A percentile compares a stretch with the other conserved stretches of the same genome.
These are phyloP conservation scores for Arremon brunneinucha DNA, from an alignment of 2,797 vertebrate species.

Conservation along the genomic window DNA sequence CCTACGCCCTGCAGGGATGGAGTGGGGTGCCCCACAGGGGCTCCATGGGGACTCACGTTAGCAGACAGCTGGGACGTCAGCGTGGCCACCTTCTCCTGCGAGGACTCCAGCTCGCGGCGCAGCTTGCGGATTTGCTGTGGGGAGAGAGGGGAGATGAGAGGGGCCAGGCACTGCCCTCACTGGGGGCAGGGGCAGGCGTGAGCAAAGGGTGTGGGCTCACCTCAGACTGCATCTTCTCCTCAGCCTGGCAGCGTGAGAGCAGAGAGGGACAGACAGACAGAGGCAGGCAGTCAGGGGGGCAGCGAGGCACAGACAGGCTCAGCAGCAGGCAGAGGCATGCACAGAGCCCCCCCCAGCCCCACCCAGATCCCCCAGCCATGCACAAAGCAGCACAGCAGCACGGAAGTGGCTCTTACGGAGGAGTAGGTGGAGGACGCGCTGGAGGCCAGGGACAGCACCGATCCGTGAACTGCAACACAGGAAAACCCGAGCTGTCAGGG, in stretches of 20 bases:
- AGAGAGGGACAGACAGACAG: conserved; percentile 72
- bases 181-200: fast-evolving
- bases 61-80: conserved; percentile 91
- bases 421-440: conserved; percentile 94
- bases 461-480: conserved; percentile 89
- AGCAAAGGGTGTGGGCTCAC: conserved; percentile 69
- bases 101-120: conserved; percentile 91
- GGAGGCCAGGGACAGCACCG: conserved; percentile 93
- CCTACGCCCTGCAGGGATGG: fast-evolving
- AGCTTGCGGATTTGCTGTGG: conserved; percentile 94
- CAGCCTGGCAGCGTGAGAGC: conserved; percentile 83
- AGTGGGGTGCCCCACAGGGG: fast-evolving
- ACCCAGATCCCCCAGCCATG: background rate
- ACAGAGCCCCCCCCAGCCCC: background rate
- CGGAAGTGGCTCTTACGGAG: conserved; percentile 82
- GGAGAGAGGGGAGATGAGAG: conserved; percentile 6
- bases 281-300: conserved; percentile 68
- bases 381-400: background rate
- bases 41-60: conserved; percentile 81
- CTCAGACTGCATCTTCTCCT: conserved; percentile 99
- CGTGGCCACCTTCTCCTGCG: conserved; percentile 94
- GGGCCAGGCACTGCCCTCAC: background rate
- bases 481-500: background rate
- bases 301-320: conserved; percentile 1
- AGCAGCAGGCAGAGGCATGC: conserved; percentile 8